Percentiles rank a stretch among this genome's conserved stretches.
These are phyloP conservation scores for Tor tambroides DNA, from an alignment of 2,113 vertebrate genomes.

Conservation along the genomic window DNA sequence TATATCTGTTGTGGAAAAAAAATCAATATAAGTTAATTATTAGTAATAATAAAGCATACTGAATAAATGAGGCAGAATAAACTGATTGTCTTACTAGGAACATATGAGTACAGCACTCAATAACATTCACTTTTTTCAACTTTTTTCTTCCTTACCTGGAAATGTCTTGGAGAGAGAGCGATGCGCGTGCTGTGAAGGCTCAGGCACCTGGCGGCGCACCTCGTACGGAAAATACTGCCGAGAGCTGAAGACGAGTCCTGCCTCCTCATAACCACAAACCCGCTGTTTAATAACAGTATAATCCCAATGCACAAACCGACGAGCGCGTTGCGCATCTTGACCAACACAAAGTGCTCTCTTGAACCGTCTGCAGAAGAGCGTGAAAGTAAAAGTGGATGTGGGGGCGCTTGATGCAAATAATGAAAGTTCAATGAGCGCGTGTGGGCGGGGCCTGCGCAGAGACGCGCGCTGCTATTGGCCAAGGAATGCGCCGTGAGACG, in stretches of 20 bases:
- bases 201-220: constrained; percentile 88
- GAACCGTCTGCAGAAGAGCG: not conserved
- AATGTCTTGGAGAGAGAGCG: constrained; percentile 82
- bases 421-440: constrained; percentile 63
- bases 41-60: not conserved
- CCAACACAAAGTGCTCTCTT: constrained; percentile 55
- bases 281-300: constrained; percentile 71
- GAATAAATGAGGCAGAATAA: too few species aligned
- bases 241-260: constrained; percentile 75
- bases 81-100: not conserved
- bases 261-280: constrained; percentile 66
- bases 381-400: constrained; percentile 49
- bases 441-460: constrained; percentile 66
- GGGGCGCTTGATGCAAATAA: constrained; percentile 52
- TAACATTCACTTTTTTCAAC: not conserved
- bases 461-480: constrained; percentile 56
- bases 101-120: not conserved
- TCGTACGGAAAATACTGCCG: constrained; percentile 75
- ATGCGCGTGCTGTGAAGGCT: constrained; percentile 85
- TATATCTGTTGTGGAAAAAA: not conserved
- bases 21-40: not conserved
- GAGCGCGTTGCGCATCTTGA: constrained; percentile 60
- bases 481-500: constrained; percentile 49
- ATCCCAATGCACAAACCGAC: constrained; percentile 75
- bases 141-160: constrained; percentile 64